Conservation (phyloP, 30 jellyfish, hydroid and myxozoan species). For the Cassiopea andromeda region DNA sequence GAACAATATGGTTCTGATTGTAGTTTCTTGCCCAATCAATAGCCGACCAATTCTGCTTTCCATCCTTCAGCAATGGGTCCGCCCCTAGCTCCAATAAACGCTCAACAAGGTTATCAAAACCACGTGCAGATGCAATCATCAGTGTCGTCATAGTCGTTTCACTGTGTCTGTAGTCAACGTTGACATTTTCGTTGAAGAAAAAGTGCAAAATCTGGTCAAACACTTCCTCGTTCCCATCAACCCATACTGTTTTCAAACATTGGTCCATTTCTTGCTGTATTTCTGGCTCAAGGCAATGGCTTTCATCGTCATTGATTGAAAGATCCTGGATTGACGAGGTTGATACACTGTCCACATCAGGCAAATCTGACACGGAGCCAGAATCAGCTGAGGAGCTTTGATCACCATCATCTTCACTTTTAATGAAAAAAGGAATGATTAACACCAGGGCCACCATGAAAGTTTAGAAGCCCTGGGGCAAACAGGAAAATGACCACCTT, state of each 20-base stretch:
- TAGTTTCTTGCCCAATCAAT: slow-evolving; percentile 83
- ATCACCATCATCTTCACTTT: slow-evolving; percentile 9
- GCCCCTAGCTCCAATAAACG: slow-evolving; percentile 87
- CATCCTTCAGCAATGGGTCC: slow-evolving; percentile 65
- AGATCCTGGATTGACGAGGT: slow-evolving; percentile 4
- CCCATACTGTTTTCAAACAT: slow-evolving; percentile 79
- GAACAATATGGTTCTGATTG: slow-evolving; percentile 66
- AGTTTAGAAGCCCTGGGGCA: neutral
- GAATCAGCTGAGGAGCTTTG: slow-evolving; percentile 27
- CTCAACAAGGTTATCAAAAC: slow-evolving; percentile 75
- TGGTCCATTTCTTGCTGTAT: slow-evolving; percentile 59
- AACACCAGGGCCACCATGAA: neutral
- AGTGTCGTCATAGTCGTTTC: slow-evolving; percentile 86
- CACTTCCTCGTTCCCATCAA: slow-evolving; percentile 85
- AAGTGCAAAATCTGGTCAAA: slow-evolving; percentile 84
- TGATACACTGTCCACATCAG: slow-evolving; percentile 2
- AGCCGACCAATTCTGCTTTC: slow-evolving; percentile 73
- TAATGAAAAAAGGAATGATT: neutral
- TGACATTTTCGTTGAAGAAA: slow-evolving; percentile 77
- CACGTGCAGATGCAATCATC: slow-evolving; percentile 94
- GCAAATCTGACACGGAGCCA: slow-evolving; percentile 24
- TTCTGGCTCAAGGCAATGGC: slow-evolving; percentile 60
- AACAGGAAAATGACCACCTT: too few species aligned
- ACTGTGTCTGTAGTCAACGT: slow-evolving; percentile 74
- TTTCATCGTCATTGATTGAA: slow-evolving; percentile 31